A percentile compares a stretch with the other conserved stretches of the same genome.
Evolutionary conservation across 2,113 vertebrate species (phyloP).

Genomic region (Polypterus senegalus): DNA sequence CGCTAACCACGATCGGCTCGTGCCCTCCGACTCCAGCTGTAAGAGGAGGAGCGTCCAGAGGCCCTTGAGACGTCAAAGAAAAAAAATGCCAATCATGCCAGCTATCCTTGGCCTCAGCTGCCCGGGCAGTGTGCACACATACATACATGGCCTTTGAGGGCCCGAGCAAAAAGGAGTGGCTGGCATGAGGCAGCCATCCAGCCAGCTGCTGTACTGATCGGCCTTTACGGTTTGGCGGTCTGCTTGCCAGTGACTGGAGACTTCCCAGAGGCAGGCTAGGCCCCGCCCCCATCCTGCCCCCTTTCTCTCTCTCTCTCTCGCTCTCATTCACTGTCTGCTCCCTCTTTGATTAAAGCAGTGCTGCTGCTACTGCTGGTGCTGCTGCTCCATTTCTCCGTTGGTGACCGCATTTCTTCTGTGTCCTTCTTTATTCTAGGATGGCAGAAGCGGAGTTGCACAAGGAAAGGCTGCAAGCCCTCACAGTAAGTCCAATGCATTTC

Average conservation of each 20-base stretch:
- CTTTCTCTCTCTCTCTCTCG: conserved; percentile 17
- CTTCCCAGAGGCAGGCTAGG: conserved; percentile 24
- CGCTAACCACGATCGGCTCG: conserved; percentile 25
- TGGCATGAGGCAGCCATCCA: conserved; percentile 51
- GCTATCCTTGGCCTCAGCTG: conserved; percentile 57
- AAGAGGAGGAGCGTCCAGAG: conserved; percentile 54
- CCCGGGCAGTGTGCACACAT: conserved; percentile 31
- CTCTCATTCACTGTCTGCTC: conserved; percentile 20
- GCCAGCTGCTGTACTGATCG: conserved; percentile 13
- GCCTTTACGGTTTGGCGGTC: too few species aligned
- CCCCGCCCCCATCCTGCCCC: conserved; percentile 6
- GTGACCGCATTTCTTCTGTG: conserved; percentile 47
- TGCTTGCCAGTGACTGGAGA: conserved; percentile 35
- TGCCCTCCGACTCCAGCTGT: conserved; percentile 34
- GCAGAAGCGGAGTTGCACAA: conserved; percentile 92
- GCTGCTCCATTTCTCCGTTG: conserved; percentile 22
- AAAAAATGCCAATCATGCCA: conserved; percentile 36
- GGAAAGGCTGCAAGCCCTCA: conserved; percentile 92
- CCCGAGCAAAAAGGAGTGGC: conserved; percentile 40
- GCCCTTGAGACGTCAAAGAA: conserved; percentile 42
- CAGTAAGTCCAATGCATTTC: conserved; percentile 70
- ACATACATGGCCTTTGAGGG: conserved; percentile 67
- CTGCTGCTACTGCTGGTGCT: conserved; percentile 25
- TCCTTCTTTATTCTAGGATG: conserved; percentile 75
- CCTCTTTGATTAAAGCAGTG: conserved; percentile 22